Evolutionary conservation across 53 echinoderm and acorn worm species (phyloP), one percentile per base, ranked within the genome.

Genomic region (Holothuria scabra): DNA sequence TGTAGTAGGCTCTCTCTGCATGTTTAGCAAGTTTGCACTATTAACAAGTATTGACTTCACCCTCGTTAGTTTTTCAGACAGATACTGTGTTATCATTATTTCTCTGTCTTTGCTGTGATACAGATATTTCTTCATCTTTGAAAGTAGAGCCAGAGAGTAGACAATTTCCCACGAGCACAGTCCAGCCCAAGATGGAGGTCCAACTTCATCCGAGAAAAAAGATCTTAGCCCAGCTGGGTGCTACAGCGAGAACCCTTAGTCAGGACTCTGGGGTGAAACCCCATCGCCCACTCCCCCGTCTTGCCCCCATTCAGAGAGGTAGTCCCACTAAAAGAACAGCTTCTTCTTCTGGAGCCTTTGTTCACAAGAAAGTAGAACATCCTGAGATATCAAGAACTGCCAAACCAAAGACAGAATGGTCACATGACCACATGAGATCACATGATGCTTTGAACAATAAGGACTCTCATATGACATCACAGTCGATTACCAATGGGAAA

Each of bases 281-380:
- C 70, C 90, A 87, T 69, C 89, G 87, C 46, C 85, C 68, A 33
- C 91, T 94, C 79, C 94, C 94, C 14, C 89, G 80, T 65, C 94
- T 94, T 12, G 91, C 91, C 16, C 94, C 94, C 3, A 94, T 91
- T 58, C 94, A 91, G 87, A 86, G 83, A 5, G 64, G 20, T 24
- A 26, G 57, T 19, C 26, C 76, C 28, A 22, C 76, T 86, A 83
- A 74, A 49, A 85, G 79, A 57, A 41, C 64, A 19, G 59, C 79
- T 9, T 21, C 78, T 26, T 63, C 74, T 32, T 70, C 76, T 8
- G 72, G 72, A 49, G 23, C 72, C 44, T 72, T 44, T 46, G 28
- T 57, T 63, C 41, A 80, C 66, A 60, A 60, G 56, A 46, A 49
- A 71, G 52, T 64, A 28, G 65, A 66, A 25, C 74, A 57, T 8